A percentile compares a stretch with the other conserved stretches of the same genome.
Conservation (phyloP, 23 tunicate genomes). For the Trididemnum clinides region DNA sequence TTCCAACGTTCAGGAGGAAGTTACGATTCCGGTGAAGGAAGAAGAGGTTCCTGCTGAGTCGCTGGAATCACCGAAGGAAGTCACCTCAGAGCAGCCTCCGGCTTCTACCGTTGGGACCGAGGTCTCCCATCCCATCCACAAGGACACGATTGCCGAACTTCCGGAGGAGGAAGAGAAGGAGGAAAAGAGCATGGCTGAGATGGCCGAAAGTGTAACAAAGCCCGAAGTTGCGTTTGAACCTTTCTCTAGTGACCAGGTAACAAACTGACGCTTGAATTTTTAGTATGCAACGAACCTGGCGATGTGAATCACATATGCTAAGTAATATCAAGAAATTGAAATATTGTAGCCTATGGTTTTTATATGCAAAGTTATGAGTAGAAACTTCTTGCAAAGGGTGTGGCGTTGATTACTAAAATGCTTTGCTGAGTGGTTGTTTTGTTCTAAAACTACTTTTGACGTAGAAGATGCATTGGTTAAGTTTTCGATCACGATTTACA, state of each 20-base stretch:
- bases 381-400: no score
- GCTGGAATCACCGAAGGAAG: background rate
- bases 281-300: no score
- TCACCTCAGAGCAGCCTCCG: background rate
- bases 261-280: no score
- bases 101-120: background rate
- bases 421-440: no score
- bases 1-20: background rate
- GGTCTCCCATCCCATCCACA: background rate
- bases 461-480: no score
- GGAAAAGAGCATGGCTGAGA: background rate
- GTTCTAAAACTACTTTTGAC: no score
- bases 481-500: no score
- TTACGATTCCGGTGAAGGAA: background rate
- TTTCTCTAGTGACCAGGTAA: constrained; percentile 43
- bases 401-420: no score
- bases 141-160: background rate
- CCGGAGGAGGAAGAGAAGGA: background rate
- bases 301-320: no score
- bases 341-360: no score
- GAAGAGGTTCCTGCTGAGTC: background rate
- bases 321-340: no score
- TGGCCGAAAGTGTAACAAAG: constrained; percentile 29
- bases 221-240: constrained; percentile 30
- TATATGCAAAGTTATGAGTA: no score